Base-by-base conservation (phyloP, 2,888 invertebrate genomes). In the Dastarcus helophoroides region DNA sequence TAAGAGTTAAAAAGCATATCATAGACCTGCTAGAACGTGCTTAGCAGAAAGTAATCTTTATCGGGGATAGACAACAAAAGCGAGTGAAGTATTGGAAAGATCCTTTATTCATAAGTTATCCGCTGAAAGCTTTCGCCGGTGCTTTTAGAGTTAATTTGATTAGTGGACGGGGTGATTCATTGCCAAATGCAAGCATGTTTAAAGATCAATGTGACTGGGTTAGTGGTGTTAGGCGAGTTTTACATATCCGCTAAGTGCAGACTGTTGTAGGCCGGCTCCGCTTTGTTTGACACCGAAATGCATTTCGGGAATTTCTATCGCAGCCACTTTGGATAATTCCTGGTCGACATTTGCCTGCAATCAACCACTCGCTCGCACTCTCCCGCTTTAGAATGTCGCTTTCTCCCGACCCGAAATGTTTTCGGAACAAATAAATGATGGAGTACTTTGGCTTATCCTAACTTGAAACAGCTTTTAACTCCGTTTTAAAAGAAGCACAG, bases 101-200 rank as follows among this genome's bases (percentile, higher is more conserved):
- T 42, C 40, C 44, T 40, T 44, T 43, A 46, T 45, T 45, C 44
- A 44, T 44, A 41, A 39, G 40, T 41, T 46, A 45, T 3, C 46
- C 46, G 43, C 46, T 47, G 47, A 52, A 53, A 52, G 49, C 49
- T 47, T 49, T 51, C 46, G 44, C 41, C 46, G 42, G 43, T 43
- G 50, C 51, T 51, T 52, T 53, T 50, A 51, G 47, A 47, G 48
- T 52, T 54, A 53, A 53, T 53, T 53, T 51, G 51, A 54, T 54
- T 53, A 54, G 47, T 47, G 43, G 21, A 30, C 39, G 39, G 41
- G 41, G 51, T 53, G 53, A 53, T 54, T 54, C 52, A 51, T 53
- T 49, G 52, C 48, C 43, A 46, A 46, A 50, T 47, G 45, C 43
- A 21, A n/a, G n/a, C n/a, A n/a, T n/a, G n/a, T n/a, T n/a, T n/a